Evolutionary conservation across 2,113 vertebrate species (phyloP).

Genomic region (Lathamus discolor): DNA sequence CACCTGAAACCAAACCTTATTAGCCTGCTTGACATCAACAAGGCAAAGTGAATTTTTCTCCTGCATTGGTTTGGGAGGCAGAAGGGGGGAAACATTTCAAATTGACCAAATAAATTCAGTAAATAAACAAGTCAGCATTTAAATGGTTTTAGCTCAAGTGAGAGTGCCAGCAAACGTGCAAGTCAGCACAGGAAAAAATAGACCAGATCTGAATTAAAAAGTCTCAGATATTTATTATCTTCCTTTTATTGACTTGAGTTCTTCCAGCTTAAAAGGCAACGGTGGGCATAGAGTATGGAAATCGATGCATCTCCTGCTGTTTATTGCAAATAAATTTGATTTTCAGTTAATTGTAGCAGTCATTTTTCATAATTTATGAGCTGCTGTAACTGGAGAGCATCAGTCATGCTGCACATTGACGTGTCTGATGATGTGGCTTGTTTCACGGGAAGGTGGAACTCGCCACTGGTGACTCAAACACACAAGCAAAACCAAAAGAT

Average conservation of each 20-base stretch:
- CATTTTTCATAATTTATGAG: slow-evolving; percentile 71
- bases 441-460: background rate
- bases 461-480: background rate
- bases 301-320: slow-evolving; percentile 64
- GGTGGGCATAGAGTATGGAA: slow-evolving; percentile 62
- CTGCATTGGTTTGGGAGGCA: slow-evolving; percentile 22
- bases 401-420: background rate
- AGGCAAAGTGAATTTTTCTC: slow-evolving; percentile 5
- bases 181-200: slow-evolving; percentile 56
- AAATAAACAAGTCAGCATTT: slow-evolving; percentile 60
- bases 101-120: slow-evolving; percentile 48
- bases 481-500: background rate
- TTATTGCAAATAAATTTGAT: slow-evolving; percentile 75
- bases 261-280: slow-evolving; percentile 62
- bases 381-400: slow-evolving; percentile 36
- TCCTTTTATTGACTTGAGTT: slow-evolving; percentile 52
- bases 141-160: slow-evolving; percentile 49
- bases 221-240: slow-evolving; percentile 61
- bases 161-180: slow-evolving; percentile 37
- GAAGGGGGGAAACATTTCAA: slow-evolving; percentile 48
- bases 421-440: background rate
- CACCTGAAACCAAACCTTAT: slow-evolving; percentile 15
- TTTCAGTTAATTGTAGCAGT: slow-evolving; percentile 72
- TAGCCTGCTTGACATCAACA: background rate
- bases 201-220: slow-evolving; percentile 53